Evolutionary conservation across 1,140 invertebrate species (phyloP), one percentile per base, ranked within the genome.

Genomic region (Macrobrachium nipponense): DNA sequence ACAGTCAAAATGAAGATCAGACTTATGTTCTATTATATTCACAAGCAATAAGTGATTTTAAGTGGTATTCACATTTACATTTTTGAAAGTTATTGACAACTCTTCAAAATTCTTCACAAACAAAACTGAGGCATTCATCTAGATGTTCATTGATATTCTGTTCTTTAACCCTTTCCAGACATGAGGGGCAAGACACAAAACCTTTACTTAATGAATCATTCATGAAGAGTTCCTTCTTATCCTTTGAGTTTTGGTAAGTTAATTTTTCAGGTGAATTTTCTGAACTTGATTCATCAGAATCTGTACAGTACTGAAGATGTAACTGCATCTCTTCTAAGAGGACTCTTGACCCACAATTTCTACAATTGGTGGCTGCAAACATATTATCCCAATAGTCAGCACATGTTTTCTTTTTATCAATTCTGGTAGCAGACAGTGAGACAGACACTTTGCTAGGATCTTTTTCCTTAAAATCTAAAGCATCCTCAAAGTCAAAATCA

Each of bases 151-250:
- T 64, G 5, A 80, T 64, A 14, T 44, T 59, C 6, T 80, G 20
- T 27, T 75, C 68, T 61, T 20, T 58, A 23, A 80, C 68, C 6
- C 62, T 80, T 43, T 73, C 77, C 68, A 61, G 61, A 51, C 84
- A 86, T 6, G 84, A 86, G 27, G 84, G 84, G 20, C 84, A 86
- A 17, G 76, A 27, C 6, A 86, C 68, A 75, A 61, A 51, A 44
- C 59, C 70, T 60, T 60, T 72, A 59, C 64, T 36, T 27, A 18
- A 61, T 18, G 60, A 62, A 51, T 36, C 23, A 73, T 8, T 51
- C 12, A 51, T 10, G 51, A 12, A 51, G 51, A 51, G 8, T 51
- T 51, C 51, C 51, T 51, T 51, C 43, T 73, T 36, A 17, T 20
- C 70, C 70, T 23, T 6, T 36, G 20, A 20, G 70, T 12, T 15